A percentile compares a stretch with the other conserved stretches of the same genome.
Conservation (phyloP, 2,797 vertebrate genomes). For the Pseudochaenichthys georgianus region DNA sequence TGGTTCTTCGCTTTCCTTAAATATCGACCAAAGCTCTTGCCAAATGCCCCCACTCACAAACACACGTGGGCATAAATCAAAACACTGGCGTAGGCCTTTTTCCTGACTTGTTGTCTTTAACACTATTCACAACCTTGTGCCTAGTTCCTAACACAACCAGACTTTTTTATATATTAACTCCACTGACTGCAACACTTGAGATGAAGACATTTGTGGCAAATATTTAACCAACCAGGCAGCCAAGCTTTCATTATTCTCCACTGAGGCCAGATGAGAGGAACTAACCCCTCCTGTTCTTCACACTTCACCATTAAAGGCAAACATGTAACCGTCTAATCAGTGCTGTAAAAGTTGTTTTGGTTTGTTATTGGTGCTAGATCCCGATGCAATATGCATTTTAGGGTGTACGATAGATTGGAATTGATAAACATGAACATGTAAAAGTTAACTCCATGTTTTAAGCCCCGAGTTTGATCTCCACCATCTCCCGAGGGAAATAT, state of each 20-base stretch:
- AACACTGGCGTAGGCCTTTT: conserved; percentile 9
- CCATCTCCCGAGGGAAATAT: not conserved
- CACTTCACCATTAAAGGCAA: not conserved
- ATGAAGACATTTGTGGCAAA: not conserved
- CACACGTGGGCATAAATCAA: conserved; percentile 11
- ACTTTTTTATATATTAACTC: not conserved
- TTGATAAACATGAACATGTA: not conserved
- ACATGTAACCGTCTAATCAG: not conserved
- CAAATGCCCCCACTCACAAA: conserved; percentile 11
- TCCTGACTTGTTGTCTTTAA: not conserved
- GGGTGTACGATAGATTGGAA: not conserved
- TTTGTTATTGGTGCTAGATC: not conserved
- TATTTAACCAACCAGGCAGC: not conserved
- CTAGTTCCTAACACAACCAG: not conserved
- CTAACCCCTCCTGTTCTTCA: not conserved
- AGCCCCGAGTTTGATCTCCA: not conserved
- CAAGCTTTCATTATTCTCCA: not conserved
- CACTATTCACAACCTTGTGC: not conserved
- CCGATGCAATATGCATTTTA: not conserved
- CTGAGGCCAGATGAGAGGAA: not conserved
- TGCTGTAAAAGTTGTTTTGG: no score
- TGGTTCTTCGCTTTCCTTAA: conserved; percentile 36
- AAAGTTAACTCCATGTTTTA: not conserved
- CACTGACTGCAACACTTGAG: not conserved
- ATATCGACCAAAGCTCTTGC: conserved; percentile 35